Evolutionary conservation across 1,140 invertebrate species (phyloP).

Genomic region (Branchinecta lindahli): DNA sequence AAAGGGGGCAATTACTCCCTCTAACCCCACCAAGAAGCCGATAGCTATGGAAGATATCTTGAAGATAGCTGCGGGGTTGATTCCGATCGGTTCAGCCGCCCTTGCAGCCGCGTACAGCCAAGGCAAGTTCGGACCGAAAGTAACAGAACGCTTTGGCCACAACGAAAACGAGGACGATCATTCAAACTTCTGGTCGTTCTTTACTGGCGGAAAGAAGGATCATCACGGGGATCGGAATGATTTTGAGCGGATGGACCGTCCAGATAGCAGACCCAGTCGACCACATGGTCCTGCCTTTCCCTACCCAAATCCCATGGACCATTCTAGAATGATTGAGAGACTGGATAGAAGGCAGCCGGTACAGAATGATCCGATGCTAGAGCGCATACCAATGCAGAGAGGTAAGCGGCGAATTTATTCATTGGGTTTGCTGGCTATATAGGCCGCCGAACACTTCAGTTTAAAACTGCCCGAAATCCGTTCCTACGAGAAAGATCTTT

Average conservation of each 20-base stretch:
- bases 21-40: not conserved
- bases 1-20: not conserved
- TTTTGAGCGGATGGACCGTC: not conserved
- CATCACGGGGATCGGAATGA: not conserved
- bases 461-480: no score
- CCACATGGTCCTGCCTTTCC: not conserved
- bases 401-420: not conserved
- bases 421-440: no score
- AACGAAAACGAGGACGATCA: not conserved
- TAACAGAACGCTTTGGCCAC: not conserved
- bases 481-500: no score
- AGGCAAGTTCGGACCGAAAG: conserved; percentile 2
- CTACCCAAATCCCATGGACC: not conserved
- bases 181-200: not conserved
- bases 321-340: not conserved
- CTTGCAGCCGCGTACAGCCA: not conserved
- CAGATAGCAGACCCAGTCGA: not conserved
- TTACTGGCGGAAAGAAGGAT: not conserved
- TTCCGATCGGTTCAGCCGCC: not conserved
- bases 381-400: not conserved
- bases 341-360: not conserved
- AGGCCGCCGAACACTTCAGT: no score
- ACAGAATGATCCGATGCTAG: not conserved
- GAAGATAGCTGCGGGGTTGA: not conserved
- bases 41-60: conserved; percentile 1